A percentile compares a stretch with the other conserved stretches of the same genome.
Conservation (phyloP, 2,888 invertebrate species). For the Cataglyphis livida region DNA sequence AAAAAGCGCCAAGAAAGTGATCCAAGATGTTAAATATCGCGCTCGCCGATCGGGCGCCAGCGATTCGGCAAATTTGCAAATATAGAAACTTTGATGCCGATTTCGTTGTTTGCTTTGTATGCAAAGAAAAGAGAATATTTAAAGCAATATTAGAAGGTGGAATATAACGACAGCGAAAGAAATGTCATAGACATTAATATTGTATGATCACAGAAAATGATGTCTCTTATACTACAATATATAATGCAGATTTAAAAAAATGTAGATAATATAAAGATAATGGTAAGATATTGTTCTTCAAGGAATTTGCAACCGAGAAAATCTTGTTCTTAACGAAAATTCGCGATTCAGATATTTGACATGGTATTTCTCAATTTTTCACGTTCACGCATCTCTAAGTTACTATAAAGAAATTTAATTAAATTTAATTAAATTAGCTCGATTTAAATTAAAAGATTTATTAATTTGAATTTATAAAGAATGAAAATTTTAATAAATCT, state of each 20-base stretch:
- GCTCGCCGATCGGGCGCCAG: constrained; percentile 46
- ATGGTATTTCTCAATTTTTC: background rate
- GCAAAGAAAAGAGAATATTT: background rate
- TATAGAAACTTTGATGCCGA: constrained; percentile 22
- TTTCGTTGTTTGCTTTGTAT: constrained; percentile 12
- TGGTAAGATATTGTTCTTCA: background rate
- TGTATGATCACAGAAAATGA: background rate
- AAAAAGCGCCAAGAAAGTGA: constrained; percentile 50
- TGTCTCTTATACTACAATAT: constrained; percentile 2
- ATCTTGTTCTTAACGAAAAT: background rate
- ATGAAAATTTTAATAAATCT: background rate
- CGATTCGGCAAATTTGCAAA: constrained; percentile 24
- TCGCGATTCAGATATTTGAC: background rate
- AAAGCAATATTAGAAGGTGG: background rate
- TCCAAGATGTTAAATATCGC: constrained; percentile 36
- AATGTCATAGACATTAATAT: constrained; percentile 5
- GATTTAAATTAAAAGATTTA: background rate
- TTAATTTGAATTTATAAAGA: background rate
- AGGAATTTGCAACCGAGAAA: background rate
- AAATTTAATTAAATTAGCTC: background rate
- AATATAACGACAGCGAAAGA: constrained; percentile 6
- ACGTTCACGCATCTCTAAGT: background rate
- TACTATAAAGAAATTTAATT: background rate
- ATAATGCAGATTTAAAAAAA: background rate
- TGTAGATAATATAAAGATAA: background rate